Evolutionary conservation across 2,113 vertebrate genomes (phyloP).

Genomic region (Nesoenas mayeri): DNA sequence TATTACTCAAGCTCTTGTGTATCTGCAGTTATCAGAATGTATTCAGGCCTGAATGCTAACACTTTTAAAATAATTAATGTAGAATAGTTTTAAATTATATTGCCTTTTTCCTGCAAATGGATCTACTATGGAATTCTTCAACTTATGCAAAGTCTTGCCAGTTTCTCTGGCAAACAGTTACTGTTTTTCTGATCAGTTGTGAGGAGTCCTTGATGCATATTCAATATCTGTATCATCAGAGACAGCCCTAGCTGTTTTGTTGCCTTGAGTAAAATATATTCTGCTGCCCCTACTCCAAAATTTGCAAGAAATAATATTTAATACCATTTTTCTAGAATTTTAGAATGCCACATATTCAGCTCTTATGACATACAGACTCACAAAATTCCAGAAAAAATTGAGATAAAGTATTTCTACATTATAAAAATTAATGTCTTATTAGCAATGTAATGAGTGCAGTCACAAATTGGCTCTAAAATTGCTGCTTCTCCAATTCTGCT

Average conservation of each 20-base stretch:
- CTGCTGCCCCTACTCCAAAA: not conserved
- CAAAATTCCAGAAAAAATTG: not conserved
- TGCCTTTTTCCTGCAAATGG: too few relatives aligned
- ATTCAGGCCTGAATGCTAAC: not conserved
- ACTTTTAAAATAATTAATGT: not conserved
- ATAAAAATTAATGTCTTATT: not conserved
- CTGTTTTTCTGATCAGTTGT: not conserved
- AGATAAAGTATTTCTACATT: not conserved
- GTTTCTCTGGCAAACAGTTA: not conserved
- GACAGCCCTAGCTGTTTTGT: not conserved
- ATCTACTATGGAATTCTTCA: not conserved
- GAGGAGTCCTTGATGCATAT: not conserved
- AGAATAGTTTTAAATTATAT: not conserved
- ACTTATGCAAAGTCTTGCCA: not conserved
- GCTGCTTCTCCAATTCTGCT: not conserved
- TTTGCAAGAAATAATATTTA: not conserved
- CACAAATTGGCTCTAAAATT: not conserved
- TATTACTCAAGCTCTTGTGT: not conserved
- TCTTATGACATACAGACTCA: not conserved
- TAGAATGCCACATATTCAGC: not conserved
- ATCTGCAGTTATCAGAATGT: not conserved
- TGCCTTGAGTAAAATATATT: not conserved
- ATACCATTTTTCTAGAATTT: not conserved
- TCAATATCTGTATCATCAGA: not conserved
- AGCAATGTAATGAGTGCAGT: not conserved